Base-by-base conservation (phyloP, 2,113 vertebrate species). In the Ibidorhyncha struthersii region DNA sequence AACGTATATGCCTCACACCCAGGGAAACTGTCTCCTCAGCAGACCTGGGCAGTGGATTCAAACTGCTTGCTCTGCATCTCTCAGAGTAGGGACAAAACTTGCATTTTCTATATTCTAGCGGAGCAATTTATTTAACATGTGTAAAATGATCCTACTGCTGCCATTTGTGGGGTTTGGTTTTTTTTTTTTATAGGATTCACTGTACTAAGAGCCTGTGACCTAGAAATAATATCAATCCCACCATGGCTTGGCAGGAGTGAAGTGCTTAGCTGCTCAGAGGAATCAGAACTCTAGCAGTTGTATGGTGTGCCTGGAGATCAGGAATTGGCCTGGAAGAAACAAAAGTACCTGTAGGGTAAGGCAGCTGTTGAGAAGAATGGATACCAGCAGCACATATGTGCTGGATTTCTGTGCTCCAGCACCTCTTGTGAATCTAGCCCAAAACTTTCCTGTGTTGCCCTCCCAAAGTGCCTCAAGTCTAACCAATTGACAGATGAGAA, bases 21-120 rank as follows among this genome's bases (percentile, higher is more conserved):
- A 66, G 34, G 29, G 26, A 89, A 96, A 92, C 63, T 83, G 71
- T 90, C 76, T 86, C n/a, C 76, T 83, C 82, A 89, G 82, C 86
- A 93, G 71, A 89, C 34, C 25, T 25, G 29, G 5, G 26, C 36
- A 73, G 45, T 65, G 49, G 21, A 93, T 67, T 82, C 70, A 59
- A 91, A 93, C 32, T 69, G 49, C 47, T 86, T 76, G 53, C 32
- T 86, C 77, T 90, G 38, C 49, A 62, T 7, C 22, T 82, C 70
- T 69, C 34, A 47, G 23, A 56, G 56, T 50, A 91, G 20, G 38
- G 47, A 18, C 38, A 52, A 85, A 67, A 74, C 26, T 62, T 79
- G 17, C 23, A 23, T 79, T 91, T 93, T 82, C 56, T 74, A 2
- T 79, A 50, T 59, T 82, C 43, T 71, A 79, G 45, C 29, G 47